Base-by-base conservation (phyloP, 2,888 invertebrate genomes). In the Leptopterna dolabrata region DNA sequence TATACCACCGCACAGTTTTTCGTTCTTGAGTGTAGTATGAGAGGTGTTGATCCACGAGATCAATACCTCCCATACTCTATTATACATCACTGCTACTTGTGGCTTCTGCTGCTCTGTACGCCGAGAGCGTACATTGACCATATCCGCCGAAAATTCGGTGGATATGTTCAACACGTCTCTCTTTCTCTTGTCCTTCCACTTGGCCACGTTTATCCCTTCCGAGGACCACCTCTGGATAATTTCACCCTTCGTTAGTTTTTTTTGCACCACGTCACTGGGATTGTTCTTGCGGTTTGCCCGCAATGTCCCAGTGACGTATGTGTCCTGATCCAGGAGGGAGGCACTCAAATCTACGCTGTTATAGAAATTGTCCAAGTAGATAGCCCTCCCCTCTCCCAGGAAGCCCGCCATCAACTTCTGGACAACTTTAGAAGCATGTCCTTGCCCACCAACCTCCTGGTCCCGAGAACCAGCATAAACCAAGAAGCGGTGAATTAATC, bases 391-490 rank as follows among this genome's bases (percentile, higher is more conserved):
- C 78, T 86, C 63, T 36, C 71, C 80, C 41, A 87, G 24, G 55
- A 80, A 14, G 16, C 51, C 0, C 47, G 87, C 24, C 76, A 81
- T 29, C 73, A 86, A 41, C 13, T 73, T 76, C 7, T 19, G 14
- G 7, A 83, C 83, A 6, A 87, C 87, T 84, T 82, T 87, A 19
- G 9, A 11, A 14, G 81, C 27, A 63, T 87, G 76, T 7, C 45
- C 84, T 4, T 41, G 27, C 11, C 87, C 87, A 30, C 88, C 90
- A 51, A 90, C 87, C 16, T 90, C 89, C 19, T 90, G 88, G 36
- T 90, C 90, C 88, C 86, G 76, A 11, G 89, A 87, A 78, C 90
- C 90, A 0, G 88, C 89, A 80, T 90, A 90, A 29, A 91, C 71
- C 71, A 89, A 88, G n/a, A 86, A 90, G 87, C 89, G 89, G 63